Evolutionary conservation across 2,888 invertebrate genomes (phyloP).

Genomic region (Cosmia trapezina): DNA sequence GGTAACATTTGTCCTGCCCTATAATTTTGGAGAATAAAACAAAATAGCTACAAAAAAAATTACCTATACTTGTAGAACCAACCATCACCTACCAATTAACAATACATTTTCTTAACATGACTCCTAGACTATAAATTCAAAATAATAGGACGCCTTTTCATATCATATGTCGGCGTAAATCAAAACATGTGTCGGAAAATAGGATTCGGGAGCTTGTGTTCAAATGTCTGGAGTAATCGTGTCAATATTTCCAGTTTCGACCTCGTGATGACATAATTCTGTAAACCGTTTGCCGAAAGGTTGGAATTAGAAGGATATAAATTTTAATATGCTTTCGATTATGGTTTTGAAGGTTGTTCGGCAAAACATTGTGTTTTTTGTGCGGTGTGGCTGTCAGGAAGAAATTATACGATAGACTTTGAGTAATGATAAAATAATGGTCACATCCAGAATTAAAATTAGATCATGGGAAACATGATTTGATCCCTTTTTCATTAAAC

Average conservation of each 20-base stretch:
- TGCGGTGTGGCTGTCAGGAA: background rate
- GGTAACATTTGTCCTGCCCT: too few species aligned
- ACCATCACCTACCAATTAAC: background rate
- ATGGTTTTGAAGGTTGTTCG: background rate
- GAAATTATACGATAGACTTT: background rate
- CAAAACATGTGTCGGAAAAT: conserved; percentile 51
- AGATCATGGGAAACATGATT: background rate
- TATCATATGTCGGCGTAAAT: conserved; percentile 36
- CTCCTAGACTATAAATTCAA: conserved; percentile 37
- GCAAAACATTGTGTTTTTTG: background rate
- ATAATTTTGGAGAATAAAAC: background rate
- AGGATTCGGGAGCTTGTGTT: conserved; percentile 37
- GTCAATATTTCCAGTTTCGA: conserved; percentile 47
- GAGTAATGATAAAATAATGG: background rate
- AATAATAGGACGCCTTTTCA: conserved; percentile 39
- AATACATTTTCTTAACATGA: conserved; percentile 21
- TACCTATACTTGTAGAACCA: background rate
- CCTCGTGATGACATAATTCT: conserved; percentile 33
- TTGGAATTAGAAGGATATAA: conserved; percentile 3
- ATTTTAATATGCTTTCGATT: background rate
- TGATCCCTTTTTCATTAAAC: background rate
- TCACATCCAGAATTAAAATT: background rate
- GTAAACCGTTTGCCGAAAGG: conserved; percentile 25
- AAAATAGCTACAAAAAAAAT: background rate
- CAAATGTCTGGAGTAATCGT: conserved; percentile 50